Conservation (phyloP, 2,797 vertebrate species). For the Fistularia commersonii region DNA sequence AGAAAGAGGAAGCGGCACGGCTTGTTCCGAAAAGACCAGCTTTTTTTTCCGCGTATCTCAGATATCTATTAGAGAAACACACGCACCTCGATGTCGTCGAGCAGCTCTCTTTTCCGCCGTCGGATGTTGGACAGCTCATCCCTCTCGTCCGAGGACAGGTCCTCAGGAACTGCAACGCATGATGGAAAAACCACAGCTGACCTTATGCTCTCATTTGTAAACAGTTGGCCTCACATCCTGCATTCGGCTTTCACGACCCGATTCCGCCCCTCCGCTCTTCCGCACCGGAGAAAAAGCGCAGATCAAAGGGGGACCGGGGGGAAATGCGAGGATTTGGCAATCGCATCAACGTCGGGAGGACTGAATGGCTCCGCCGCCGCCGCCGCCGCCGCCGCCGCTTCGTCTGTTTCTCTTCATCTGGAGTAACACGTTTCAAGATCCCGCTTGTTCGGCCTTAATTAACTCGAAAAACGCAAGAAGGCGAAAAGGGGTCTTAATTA, state of each 20-base stretch:
- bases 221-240: not conserved
- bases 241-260: not conserved
- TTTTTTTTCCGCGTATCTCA: not conserved
- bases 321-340: not conserved
- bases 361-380: no score
- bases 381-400: no score
- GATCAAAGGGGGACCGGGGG: no score
- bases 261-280: no score
- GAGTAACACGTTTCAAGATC: conserved; percentile 39
- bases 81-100: conserved; percentile 95
- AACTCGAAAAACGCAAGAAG: conserved; percentile 34
- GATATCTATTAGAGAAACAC: not conserved
- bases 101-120: conserved; percentile 92
- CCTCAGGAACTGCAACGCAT: conserved; percentile 84
- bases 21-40: no score
- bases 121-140: conserved; percentile 94
- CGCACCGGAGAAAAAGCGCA: no score
- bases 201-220: conserved; percentile 6
- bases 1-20: no score
- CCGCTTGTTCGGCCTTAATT: conserved; percentile 50
- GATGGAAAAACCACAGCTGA: conserved; percentile 29
- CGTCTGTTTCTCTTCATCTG: conserved; percentile 10
- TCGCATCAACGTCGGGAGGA: no score
- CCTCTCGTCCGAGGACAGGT: conserved; percentile 90
- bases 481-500: conserved; percentile 52